Conservation (phyloP, 2,797 vertebrate species). For the Oryzias dopingdopingensis region DNA sequence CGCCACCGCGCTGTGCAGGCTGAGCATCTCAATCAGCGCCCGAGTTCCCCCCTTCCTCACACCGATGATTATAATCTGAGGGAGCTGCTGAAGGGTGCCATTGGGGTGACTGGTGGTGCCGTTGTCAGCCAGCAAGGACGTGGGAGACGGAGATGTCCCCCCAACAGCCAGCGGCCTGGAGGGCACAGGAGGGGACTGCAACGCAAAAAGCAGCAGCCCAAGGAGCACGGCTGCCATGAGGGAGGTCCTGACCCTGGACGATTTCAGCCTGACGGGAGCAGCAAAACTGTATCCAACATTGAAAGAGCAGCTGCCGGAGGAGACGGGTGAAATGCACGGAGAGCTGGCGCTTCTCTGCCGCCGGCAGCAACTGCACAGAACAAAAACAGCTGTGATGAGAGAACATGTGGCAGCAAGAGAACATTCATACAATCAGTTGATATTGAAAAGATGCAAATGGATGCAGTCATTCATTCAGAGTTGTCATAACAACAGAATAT, state of each 20-base stretch:
- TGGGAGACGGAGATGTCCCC: constrained; percentile 36
- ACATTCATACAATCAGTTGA: constrained; percentile 4
- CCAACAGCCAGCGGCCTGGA: constrained; percentile 70
- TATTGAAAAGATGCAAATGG: not conserved
- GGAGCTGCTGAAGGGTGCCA: constrained; percentile 83
- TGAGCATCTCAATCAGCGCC: constrained; percentile 94
- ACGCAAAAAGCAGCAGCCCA: constrained; percentile 84
- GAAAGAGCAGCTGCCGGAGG: constrained; percentile 61
- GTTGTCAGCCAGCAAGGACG: constrained; percentile 49
- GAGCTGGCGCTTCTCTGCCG: constrained; percentile 33
- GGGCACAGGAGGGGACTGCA: constrained; percentile 80
- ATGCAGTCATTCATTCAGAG: constrained; percentile 6
- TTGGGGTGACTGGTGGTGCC: constrained; percentile 69
- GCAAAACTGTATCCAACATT: constrained; percentile 72
- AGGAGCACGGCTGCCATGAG: constrained; percentile 88
- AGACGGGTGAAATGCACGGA: constrained; percentile 42
- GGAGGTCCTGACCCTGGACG: constrained; percentile 78
- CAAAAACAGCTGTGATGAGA: constrained; percentile 37
- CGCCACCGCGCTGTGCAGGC: constrained; percentile 85
- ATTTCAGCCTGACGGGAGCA: constrained; percentile 77
- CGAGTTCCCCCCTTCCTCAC: constrained; percentile 96
- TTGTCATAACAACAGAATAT: too few species aligned
- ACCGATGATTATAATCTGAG: constrained; percentile 91
- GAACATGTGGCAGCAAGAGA: constrained; percentile 9
- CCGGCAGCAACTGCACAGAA: constrained; percentile 32